Conservation (phyloP, 2,113 vertebrate genomes). For the Myrmecobius fasciatus region DNA sequence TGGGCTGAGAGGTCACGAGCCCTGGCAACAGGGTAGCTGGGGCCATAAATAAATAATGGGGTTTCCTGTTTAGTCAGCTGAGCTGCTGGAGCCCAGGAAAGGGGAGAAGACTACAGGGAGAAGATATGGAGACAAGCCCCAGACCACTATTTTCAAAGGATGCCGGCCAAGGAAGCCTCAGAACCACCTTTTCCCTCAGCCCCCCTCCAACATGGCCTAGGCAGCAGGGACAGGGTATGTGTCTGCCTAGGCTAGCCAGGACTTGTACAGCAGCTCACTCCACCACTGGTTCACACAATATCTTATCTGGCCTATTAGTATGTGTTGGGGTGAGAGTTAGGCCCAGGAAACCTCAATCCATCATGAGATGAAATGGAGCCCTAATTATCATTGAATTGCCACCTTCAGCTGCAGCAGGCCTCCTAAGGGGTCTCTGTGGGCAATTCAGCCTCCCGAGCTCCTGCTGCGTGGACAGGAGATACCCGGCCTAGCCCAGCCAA, state of each 20-base stretch:
- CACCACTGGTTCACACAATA: slow-evolving; percentile 83
- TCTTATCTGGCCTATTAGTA: slow-evolving; percentile 88
- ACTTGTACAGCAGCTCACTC: slow-evolving; percentile 89
- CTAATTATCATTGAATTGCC: slow-evolving; percentile 92
- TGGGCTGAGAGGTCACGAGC: slow-evolving; percentile 7
- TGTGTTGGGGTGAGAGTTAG: slow-evolving; percentile 83
- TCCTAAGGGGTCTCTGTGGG: slow-evolving; percentile 56
- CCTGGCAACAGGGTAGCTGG: slow-evolving; percentile 66
- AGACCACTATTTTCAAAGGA: background rate
- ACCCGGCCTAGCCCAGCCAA: background rate
- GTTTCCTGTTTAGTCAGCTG: slow-evolving; percentile 74
- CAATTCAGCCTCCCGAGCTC: background rate
- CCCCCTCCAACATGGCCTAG: background rate
- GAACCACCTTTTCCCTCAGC: background rate
- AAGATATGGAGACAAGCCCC: background rate
- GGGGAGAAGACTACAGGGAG: background rate
- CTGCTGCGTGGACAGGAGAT: background rate
- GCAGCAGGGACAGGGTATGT: background rate
- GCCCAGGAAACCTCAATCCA: slow-evolving; percentile 87
- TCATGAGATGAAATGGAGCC: slow-evolving; percentile 90
- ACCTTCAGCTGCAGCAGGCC: slow-evolving; percentile 81
- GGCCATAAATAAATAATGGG: slow-evolving; percentile 78
- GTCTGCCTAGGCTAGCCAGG: slow-evolving; percentile 72
- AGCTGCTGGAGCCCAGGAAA: background rate
- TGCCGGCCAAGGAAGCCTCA: slow-evolving; percentile 62